A percentile compares a stretch with the other conserved stretches of the same genome.
Conservation (phyloP, 2,113 vertebrate genomes). For the Poicephalus gulielmi region DNA sequence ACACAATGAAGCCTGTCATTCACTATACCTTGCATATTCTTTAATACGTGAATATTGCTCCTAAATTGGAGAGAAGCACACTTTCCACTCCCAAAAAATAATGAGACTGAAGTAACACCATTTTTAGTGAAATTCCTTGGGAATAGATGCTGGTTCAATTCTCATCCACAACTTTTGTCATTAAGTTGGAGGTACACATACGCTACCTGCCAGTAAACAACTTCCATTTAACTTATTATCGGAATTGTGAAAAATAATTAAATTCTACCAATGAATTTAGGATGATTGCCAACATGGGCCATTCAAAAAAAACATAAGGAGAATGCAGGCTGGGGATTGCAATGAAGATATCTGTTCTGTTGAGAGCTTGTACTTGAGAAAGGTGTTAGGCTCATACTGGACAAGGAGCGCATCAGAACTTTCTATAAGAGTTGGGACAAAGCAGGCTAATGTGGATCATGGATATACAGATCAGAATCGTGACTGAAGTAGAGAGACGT, state of each 20-base stretch:
- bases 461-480: background rate
- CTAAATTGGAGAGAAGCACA: background rate
- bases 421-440: background rate
- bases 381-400: background rate
- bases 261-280: background rate
- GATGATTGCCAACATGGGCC: background rate
- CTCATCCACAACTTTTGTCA: background rate
- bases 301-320: background rate
- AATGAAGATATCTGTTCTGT: background rate
- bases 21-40: background rate
- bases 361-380: background rate
- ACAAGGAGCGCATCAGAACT: background rate
- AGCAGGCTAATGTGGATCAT: background rate
- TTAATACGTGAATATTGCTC: background rate
- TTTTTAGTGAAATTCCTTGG: background rate
- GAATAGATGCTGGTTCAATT: background rate
- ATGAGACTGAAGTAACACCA: background rate
- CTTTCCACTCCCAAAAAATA: background rate
- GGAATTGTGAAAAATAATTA: background rate
- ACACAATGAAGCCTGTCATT: rapidly evolving
- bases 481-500: background rate
- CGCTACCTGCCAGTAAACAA: background rate
- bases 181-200: background rate
- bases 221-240: background rate
- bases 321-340: background rate